These are phyloP conservation scores for Vanacampus margaritifer DNA, from an alignment of 2,113 vertebrate species.

Conservation along the genomic window DNA sequence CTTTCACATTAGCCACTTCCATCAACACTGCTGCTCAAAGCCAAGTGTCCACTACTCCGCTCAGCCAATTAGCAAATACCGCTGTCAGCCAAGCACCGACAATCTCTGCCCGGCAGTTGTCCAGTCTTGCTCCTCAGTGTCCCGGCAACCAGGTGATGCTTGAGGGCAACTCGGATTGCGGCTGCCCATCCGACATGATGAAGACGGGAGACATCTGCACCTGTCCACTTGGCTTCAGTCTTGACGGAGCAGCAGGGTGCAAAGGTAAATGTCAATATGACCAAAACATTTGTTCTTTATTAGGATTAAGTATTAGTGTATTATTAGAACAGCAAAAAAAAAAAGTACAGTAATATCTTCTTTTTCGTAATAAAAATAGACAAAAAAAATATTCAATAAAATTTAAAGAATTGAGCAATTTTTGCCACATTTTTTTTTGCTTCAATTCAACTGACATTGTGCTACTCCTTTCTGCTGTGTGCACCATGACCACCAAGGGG, in stretches of 20 bases:
- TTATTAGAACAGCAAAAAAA: background rate
- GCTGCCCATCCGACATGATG: conserved; percentile 45
- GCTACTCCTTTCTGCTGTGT: too few species aligned
- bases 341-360: too few species aligned
- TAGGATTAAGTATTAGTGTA: too few species aligned
- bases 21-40: background rate
- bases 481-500: too few species aligned
- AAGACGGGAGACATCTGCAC: conserved; percentile 39
- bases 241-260: conserved; percentile 39
- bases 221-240: conserved; percentile 58
- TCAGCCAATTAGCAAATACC: background rate
- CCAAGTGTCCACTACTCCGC: background rate
- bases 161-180: conserved; percentile 31
- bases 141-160: conserved; percentile 49
- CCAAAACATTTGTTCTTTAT: too few species aligned
- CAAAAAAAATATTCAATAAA: background rate
- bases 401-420: background rate
- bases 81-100: background rate
- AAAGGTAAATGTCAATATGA: conserved; percentile 40
- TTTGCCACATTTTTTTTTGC: background rate
- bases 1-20: conserved; percentile 15
- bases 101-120: background rate
- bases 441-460: too few species aligned
- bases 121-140: conserved; percentile 19
- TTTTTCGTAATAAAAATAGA: too few species aligned